Base-by-base conservation (phyloP, 1,140 invertebrate genomes). In the Schlechtendalia chinensis region DNA sequence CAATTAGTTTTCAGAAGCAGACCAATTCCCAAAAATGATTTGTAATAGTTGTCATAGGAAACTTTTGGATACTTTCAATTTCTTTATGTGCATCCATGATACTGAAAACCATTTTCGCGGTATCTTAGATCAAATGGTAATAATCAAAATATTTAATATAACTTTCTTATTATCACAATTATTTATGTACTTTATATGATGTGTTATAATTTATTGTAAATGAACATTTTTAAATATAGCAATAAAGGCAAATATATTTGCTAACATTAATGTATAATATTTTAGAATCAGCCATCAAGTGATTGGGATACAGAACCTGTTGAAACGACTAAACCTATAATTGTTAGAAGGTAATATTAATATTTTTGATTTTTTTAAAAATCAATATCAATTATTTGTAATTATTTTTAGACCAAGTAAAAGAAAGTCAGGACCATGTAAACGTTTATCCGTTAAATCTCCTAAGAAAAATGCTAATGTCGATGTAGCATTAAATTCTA, bases 1-100 rank as follows among this genome's bases (percentile, higher is more conserved):
- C 19, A 10, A 27, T 53, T 50, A 77, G 74, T 77, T 77, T 77
- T 77, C 74, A 77, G 74, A 77, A 77, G 56, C 59, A 59, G 74
- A 77, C 4, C 32, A 32, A 16, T 77, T 77, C 5, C 74, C 74
- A 19, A 77, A 77, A 77, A 59, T 77, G 74, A 77, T 77, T 39
- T 77, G 74, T 19, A 77, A 77, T 14, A 24, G 54, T 61, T 77
- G 74, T 47, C 74, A 77, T 47, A n/a, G 22, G n/a, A 77, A 61
- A 77, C 32, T 77, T 22, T 45, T 61, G 56, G 74, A 77, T 10
- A 77, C 74, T 22, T 77, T 61, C 39, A 77, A 77, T 11, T 77
- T 77, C 1, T 59, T 77, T 24, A 61, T 77, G 32, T 77, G 74
- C 22, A 77, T 77, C 14, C 56, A 45, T 11, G 74, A 77, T 17